phyloP scores from a whole-genome alignment of 2,888 invertebrate genomes.

The Athripsodes cinereus region DNA sequence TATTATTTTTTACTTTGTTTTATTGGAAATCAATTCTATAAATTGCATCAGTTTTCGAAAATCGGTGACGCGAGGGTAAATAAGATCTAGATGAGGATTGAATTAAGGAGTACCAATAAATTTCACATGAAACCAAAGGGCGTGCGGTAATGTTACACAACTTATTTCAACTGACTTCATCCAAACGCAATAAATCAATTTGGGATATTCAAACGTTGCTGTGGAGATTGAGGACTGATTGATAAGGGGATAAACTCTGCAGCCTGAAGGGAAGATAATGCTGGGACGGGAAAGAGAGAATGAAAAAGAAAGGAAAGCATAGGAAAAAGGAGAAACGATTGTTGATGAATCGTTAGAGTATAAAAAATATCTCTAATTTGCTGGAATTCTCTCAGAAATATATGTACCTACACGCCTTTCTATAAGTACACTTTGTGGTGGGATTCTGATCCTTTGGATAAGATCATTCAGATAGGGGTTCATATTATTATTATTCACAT shows the following conservation, averaged over 20 bases:
- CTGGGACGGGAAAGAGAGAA: not conserved
- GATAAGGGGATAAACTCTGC: not conserved
- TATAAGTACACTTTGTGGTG: too few relatives aligned
- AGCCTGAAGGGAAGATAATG: not conserved
- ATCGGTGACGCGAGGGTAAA: too few relatives aligned
- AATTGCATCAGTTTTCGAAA: too few relatives aligned
- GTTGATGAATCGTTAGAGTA: not conserved
- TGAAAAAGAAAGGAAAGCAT: too few relatives aligned
- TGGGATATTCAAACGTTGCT: not conserved
- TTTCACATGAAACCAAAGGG: not conserved
- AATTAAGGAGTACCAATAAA: not conserved
- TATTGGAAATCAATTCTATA: too few relatives aligned
- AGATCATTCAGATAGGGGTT: too few relatives aligned
- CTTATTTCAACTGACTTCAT: not conserved
- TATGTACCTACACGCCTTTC: too few relatives aligned
- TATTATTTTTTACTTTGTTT: too few relatives aligned
- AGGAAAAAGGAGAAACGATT: not conserved
- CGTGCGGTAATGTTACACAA: conserved; percentile 1
- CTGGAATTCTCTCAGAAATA: not conserved
- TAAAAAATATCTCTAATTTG: not conserved
- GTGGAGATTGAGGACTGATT: not conserved
- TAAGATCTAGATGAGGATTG: too few relatives aligned
- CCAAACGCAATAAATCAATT: not conserved
- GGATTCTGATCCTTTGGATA: too few relatives aligned
- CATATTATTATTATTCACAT: too few relatives aligned